Conservation (phyloP, 1,140 invertebrate genomes). For the Dufourea novaeangliae region DNA sequence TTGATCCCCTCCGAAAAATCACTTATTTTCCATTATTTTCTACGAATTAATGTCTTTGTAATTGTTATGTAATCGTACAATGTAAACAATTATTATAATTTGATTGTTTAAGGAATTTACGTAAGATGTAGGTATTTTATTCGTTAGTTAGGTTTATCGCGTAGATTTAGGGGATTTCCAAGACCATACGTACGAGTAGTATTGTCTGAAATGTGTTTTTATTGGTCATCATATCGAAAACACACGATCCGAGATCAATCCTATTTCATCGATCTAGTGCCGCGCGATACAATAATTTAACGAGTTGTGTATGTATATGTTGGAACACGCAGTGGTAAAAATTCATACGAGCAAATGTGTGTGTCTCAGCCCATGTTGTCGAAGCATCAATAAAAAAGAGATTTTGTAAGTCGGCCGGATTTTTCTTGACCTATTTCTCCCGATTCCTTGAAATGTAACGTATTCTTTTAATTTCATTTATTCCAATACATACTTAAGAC, state of each 20-base stretch:
- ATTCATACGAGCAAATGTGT: conserved; percentile 71
- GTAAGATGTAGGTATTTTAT: too few species aligned
- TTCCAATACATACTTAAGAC: too few species aligned
- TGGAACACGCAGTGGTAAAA: conserved; percentile 69
- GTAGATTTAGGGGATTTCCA: neutral
- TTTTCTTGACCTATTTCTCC: neutral
- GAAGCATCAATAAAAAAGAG: conserved; percentile 71
- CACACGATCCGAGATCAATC: conserved; percentile 22
- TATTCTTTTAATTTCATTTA: too few species aligned
- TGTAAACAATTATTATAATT: neutral
- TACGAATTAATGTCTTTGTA: too few species aligned
- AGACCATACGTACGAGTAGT: conserved; percentile 13
- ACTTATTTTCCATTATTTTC: too few species aligned
- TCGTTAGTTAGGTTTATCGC: neutral
- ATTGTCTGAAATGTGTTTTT: conserved; percentile 19
- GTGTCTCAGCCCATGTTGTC: conserved; percentile 72
- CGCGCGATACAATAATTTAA: conserved; percentile 65
- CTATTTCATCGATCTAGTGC: conserved; percentile 34
- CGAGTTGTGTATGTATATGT: conserved; percentile 67
- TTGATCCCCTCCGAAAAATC: neutral
- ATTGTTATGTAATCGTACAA: neutral
- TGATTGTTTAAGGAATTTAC: neutral
- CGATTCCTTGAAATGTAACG: too few species aligned
- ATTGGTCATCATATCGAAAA: neutral
- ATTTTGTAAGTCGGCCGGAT: conserved; percentile 64